Evolutionary conservation across 2,888 invertebrate species (phyloP), one percentile per base, ranked within the genome.

Genomic region (Cephonodes hylas): DNA sequence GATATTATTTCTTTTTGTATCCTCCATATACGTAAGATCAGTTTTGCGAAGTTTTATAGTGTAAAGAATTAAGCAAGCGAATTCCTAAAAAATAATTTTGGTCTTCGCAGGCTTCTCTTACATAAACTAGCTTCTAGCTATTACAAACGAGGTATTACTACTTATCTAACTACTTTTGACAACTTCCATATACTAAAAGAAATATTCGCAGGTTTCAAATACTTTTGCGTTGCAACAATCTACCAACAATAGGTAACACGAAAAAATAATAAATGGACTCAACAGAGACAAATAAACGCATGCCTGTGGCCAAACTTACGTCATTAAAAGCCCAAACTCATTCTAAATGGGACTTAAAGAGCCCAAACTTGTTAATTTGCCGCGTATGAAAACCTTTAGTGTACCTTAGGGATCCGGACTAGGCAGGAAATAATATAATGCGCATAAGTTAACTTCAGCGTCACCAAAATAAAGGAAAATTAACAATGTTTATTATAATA

Each of bases 291-390:
- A 53, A 53, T 53, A 53, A 53, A 53, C 15, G 53, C 31, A 53
- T 31, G 53, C 31, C 31, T 53, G 18, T 20, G 53, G 31, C 18
- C 31, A 53, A n/a, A 53, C 53, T 53, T 53, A 7, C 53, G 27
- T 31, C 53, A 53, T 53, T 53, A 53, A 53, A 27, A 53, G 53
- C 27, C 53, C 53, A 53, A 53, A 53, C 27, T 53, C n/a, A 6
- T 15, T 53, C 3, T 31, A 53, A 53, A 31, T 31, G 53, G 27
- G 31, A 53, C 53, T 53, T 27, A 31, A 53, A 53, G 53, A 53
- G 53, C 31, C 31, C 53, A 31, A 53, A 53, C 53, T 53, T 53
- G 53, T 31, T 53, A 53, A 53, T 53, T 27, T 31, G 8, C 15
- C 53, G 15, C 18, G 31, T 27, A 27, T 31, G 31, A 53, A 53